Base-by-base conservation (phyloP, 2,888 invertebrate genomes). In the Rhagophthalmus giganteus region DNA sequence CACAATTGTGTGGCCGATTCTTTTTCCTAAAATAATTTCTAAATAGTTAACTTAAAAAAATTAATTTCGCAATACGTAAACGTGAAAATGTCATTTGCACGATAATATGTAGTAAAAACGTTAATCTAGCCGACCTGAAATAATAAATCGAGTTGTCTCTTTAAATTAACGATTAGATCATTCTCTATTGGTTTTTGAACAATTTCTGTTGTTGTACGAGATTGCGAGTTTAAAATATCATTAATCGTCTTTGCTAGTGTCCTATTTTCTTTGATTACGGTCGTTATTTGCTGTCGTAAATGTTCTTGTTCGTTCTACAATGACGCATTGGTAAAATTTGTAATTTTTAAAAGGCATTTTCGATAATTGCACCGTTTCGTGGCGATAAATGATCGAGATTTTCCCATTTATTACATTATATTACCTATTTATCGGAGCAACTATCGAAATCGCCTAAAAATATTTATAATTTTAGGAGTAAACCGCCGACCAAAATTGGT, bases 11-110 rank as follows among this genome's bases (percentile, higher is more conserved):
- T 76, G 1, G 84, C 74, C 0, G 83, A 83, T 37, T 83, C 81
- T 61, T 86, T 83, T 74, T 89, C 88, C 79, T 83, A 64, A 34
- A 70, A 67, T n/a, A n/a, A n/a, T n/a, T n/a, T n/a, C n/a, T n/a
- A n/a, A n/a, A n/a, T n/a, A n/a, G n/a, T n/a, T n/a, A n/a, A n/a
- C n/a, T n/a, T n/a, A n/a, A n/a, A n/a, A n/a, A n/a, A n/a, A n/a
- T n/a, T n/a, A n/a, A n/a, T n/a, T n/a, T n/a, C n/a, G n/a, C n/a
- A n/a, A n/a, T n/a, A n/a, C 4, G 2, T 13, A 13, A 32, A 13
- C 11, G 6, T 13, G 14, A 32, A 32, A 32, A 32, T n/a, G n/a
- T n/a, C n/a, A n/a, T n/a, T n/a, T n/a, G n/a, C n/a, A n/a, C n/a
- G n/a, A n/a, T n/a, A n/a, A n/a, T n/a, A n/a, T n/a, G n/a, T n/a